phyloP scores from a whole-genome alignment of 2,888 invertebrate species.

The Stenchaetothrips biformis region DNA sequence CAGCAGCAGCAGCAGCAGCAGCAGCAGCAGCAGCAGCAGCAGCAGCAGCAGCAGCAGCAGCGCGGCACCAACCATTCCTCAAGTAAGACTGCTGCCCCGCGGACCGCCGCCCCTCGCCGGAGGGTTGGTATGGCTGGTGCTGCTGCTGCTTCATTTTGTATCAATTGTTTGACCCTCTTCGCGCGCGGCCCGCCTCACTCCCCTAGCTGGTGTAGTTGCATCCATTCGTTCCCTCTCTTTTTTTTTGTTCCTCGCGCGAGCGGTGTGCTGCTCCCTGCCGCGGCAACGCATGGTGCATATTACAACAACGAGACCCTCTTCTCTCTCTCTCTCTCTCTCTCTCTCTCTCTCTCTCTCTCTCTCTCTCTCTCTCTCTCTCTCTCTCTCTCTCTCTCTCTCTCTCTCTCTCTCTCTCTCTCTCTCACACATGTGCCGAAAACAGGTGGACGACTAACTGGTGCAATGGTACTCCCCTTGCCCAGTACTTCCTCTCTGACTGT shows the following conservation, averaged over 20 bases:
- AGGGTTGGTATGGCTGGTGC: background rate
- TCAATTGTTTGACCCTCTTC: slow-evolving; percentile 19
- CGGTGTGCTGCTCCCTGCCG: too few species aligned
- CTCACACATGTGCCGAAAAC: background rate
- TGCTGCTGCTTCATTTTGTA: slow-evolving; percentile 14
- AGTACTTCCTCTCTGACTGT: too few species aligned
- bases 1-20: too few species aligned
- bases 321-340: background rate
- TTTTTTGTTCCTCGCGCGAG: too few species aligned
- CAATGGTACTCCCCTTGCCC: too few species aligned
- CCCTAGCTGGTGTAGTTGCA: background rate
- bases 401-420: background rate
- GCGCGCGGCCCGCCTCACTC: too few species aligned
- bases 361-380: slow-evolving; percentile 1
- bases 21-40: too few species aligned
- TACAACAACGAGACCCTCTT: background rate
- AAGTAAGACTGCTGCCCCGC: slow-evolving; percentile 2
- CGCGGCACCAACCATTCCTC: slow-evolving; percentile 2
- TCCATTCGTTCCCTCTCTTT: background rate
- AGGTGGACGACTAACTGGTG: too few species aligned
- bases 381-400: background rate
- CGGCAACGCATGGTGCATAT: background rate
- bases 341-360: slow-evolving; percentile 1
- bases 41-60: too few species aligned
- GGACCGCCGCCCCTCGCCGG: background rate